These are phyloP conservation scores for Apteryx mantelli DNA, from an alignment of 2,113 vertebrate species.

Conservation along the genomic window DNA sequence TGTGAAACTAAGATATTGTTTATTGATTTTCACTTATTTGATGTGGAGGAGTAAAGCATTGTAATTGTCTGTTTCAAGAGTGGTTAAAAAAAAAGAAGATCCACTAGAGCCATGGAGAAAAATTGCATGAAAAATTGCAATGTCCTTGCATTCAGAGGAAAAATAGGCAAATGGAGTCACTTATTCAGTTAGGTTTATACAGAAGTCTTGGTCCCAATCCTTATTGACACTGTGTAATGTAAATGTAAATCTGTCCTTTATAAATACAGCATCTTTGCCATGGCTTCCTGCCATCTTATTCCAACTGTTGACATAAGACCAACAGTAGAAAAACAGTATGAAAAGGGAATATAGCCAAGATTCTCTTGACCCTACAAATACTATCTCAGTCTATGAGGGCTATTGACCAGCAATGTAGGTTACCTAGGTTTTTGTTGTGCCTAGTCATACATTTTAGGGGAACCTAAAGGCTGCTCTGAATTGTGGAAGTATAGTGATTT, in stretches of 20 bases:
- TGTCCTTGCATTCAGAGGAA: background rate
- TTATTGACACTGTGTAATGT: background rate
- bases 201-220: background rate
- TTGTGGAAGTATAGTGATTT: background rate
- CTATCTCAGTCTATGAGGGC: background rate
- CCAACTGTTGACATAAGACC: background rate
- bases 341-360: background rate
- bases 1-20: background rate
- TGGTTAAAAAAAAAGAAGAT: background rate
- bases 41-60: background rate
- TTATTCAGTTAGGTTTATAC: background rate
- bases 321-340: background rate
- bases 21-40: background rate
- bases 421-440: background rate
- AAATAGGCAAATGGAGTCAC: background rate
- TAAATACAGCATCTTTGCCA: background rate
- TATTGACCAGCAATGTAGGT: background rate
- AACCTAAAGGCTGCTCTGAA: background rate
- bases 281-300: slow-evolving; percentile 18
- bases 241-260: slow-evolving; percentile 18
- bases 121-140: background rate
- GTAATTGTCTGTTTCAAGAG: background rate
- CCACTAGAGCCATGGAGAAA: background rate
- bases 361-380: background rate
- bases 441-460: background rate